A percentile compares a stretch with the other conserved stretches of the same genome.
Conservation (phyloP, 2,797 vertebrate genomes). For the Parauchenoglanis ngamensis region DNA sequence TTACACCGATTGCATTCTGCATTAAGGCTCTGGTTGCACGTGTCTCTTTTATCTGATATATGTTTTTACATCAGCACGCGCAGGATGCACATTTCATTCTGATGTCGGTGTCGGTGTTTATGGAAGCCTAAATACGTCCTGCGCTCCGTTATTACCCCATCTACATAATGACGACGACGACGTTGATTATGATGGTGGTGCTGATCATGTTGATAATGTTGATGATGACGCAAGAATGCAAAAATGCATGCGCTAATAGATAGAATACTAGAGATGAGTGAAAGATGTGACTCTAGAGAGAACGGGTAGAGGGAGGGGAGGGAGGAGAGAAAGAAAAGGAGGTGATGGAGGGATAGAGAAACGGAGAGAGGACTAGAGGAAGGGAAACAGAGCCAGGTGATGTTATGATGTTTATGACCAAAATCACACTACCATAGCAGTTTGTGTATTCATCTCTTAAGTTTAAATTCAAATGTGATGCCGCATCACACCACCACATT, state of each 20-base stretch:
- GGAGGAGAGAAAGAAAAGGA: background rate
- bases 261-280: background rate
- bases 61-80: background rate
- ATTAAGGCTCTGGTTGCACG: background rate
- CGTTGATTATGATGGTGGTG: background rate
- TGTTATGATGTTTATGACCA: background rate
- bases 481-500: background rate
- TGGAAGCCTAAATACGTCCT: background rate
- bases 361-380: background rate
- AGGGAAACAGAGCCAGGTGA: background rate
- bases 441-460: background rate
- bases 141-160: background rate
- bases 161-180: background rate
- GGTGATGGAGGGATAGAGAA: background rate
- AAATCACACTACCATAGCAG: too few species aligned
- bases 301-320: background rate
- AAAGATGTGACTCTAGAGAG: background rate
- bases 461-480: background rate
- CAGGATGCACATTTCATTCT: background rate
- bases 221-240: background rate
- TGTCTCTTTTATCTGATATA: background rate
- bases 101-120: background rate
- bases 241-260: background rate
- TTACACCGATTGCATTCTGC: constrained; percentile 1
- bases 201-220: background rate